phyloP scores from a whole-genome alignment of 2,797 vertebrate species.

The Falco rusticolus region DNA sequence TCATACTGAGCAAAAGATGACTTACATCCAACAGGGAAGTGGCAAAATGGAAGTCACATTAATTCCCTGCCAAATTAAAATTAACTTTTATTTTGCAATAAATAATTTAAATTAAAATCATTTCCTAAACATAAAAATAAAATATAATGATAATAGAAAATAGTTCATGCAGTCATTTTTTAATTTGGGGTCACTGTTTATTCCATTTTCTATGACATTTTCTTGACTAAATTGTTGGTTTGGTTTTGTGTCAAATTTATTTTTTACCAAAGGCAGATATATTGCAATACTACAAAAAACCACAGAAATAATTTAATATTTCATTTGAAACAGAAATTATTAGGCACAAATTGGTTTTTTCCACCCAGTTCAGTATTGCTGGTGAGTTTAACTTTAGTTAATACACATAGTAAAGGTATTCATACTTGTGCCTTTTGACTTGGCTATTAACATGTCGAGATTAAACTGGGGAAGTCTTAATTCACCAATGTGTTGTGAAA shows the following conservation, averaged over 20 bases:
- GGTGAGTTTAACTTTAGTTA: not conserved
- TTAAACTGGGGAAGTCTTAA: slow-evolving; percentile 38
- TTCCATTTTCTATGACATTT: not conserved
- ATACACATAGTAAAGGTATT: not conserved
- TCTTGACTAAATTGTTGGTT: not conserved
- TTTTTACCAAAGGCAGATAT: not conserved
- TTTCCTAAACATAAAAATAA: slow-evolving; percentile 7
- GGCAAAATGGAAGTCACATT: slow-evolving; percentile 67
- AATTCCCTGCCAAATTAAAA: slow-evolving; percentile 68
- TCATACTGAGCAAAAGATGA: slow-evolving; percentile 65
- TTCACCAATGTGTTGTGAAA: slow-evolving; percentile 48
- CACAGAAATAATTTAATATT: not conserved
- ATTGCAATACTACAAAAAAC: not conserved
- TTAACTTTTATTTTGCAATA: slow-evolving; percentile 52
- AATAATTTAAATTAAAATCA: slow-evolving; percentile 40
- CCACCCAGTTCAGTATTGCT: not conserved
- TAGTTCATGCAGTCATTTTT: not conserved
- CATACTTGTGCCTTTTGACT: not conserved
- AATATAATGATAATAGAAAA: not conserved
- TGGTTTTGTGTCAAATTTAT: not conserved
- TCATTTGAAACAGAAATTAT: not conserved
- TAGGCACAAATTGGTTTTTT: not conserved
- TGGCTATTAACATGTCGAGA: slow-evolving; percentile 38
- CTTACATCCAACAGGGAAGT: slow-evolving; percentile 64
- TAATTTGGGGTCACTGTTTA: not conserved